Base-by-base conservation (phyloP, 1,140 invertebrate species). In the Schlechtendalia chinensis region DNA sequence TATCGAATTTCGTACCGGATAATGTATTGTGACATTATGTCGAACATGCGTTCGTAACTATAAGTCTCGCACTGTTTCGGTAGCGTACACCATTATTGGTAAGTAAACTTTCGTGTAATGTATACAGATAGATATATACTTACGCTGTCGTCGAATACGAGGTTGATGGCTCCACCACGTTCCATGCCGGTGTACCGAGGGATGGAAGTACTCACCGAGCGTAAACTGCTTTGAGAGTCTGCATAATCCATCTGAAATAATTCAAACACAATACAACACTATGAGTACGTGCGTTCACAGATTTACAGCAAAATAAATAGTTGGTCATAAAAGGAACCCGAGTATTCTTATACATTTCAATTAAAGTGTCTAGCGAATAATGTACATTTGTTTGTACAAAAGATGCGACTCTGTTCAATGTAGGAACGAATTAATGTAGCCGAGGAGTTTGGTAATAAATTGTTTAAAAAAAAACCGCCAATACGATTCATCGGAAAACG, bases 241-340 rank as follows among this genome's bases (percentile, higher is more conserved):
- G 92, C 91, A 86, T 93, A 93, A 85, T 93, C 92, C 86, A 94
- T 93, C 93, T 94, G 88, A 71, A 88, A 90, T 84, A 77, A 82
- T 58, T 74, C 63, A 82, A 14, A 50, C 12, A 12, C 5, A 50
- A 50, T 50, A 12, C 8, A 6, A 12, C 11, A 50, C 11, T 6
- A 39, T 8, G 32, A 39, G 32, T 39, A 39, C 32, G 32, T 3
- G 32, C 3, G 3, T 3, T 39, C 32, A 39, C 8, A 39, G 32
- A 39, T 39, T 39, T 39, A 39, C 8, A 8, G 32, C 32, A 39
- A 39, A 39, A 39, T 39, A 39, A 39, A 39, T 39, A 39, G 8
- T 39, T 39, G 32, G 32, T 39, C 8, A 39, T 8, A 39, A 39
- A 39, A 39, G 8, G 8, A 39, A 39, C 8, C 8, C n/a, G n/a